These are phyloP conservation scores for Kuschelorhynchus macadamiae DNA, from an alignment of 2,888 invertebrate species.

Conservation along the genomic window DNA sequence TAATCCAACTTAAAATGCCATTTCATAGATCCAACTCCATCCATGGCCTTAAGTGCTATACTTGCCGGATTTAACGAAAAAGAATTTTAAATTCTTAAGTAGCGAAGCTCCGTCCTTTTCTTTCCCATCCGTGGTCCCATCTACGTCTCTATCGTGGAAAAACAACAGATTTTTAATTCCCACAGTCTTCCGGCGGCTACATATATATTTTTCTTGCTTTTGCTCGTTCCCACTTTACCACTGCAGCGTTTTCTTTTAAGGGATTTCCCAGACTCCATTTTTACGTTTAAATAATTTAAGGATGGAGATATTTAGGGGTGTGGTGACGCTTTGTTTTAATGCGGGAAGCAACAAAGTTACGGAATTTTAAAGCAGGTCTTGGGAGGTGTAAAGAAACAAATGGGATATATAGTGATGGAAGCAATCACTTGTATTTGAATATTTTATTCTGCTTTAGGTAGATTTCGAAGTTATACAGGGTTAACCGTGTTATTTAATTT, in stretches of 20 bases:
- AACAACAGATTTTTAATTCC: slow-evolving; percentile 71
- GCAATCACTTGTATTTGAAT: no score
- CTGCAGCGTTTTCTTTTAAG: slow-evolving; percentile 45
- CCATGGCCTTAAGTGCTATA: slow-evolving; percentile 66
- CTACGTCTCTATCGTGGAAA: slow-evolving; percentile 58
- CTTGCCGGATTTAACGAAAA: slow-evolving; percentile 69
- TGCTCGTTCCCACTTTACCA: slow-evolving; percentile 57
- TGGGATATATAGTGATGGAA: no score
- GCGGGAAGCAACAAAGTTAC: no score
- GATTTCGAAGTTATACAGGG: no score
- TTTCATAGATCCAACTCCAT: slow-evolving; percentile 69
- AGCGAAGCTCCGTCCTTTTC: slow-evolving; percentile 57
- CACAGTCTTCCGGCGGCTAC: slow-evolving; percentile 68
- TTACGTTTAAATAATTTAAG: slow-evolving; percentile 44
- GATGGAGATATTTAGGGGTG: slow-evolving; percentile 19
- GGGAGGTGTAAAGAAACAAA: no score
- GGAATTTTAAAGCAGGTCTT: no score
- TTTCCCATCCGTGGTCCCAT: slow-evolving; percentile 51
- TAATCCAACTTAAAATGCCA: slow-evolving; percentile 72
- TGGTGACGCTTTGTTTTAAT: no score
- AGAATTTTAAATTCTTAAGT: slow-evolving; percentile 70
- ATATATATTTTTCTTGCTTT: slow-evolving; percentile 68
- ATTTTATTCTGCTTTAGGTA: no score
- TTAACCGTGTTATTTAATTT: no score
- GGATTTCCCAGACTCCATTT: slow-evolving; percentile 47